Percentiles rank a stretch among this genome's conserved stretches.
phyloP scores from a whole-genome alignment of 2,113 vertebrate species.

The Pica pica region DNA sequence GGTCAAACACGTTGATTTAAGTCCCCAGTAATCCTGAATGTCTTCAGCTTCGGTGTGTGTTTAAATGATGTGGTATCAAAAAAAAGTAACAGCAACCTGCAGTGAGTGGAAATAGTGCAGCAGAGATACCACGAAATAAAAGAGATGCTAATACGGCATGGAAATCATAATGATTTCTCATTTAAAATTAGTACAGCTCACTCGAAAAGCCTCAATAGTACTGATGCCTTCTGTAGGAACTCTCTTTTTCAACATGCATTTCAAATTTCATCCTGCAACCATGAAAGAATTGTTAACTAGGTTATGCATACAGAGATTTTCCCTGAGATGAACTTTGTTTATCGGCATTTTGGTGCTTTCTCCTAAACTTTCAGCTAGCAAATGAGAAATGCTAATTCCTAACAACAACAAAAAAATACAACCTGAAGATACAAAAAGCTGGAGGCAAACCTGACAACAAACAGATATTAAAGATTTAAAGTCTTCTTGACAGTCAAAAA shows the following conservation, averaged over 20 bases:
- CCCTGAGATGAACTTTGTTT: conserved; percentile 46
- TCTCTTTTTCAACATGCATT: conserved; percentile 7
- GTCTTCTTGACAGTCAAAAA: conserved; percentile 27
- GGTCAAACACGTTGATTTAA: conserved; percentile 8
- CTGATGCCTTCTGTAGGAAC: conserved; percentile 3
- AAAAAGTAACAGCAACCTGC: background rate
- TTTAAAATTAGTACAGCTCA: conserved; percentile 36
- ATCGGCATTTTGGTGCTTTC: conserved; percentile 3
- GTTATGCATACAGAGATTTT: conserved; percentile 23
- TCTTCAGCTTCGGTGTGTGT: background rate
- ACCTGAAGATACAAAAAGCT: conserved; percentile 9
- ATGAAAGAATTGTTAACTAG: conserved; percentile 31
- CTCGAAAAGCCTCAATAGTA: background rate
- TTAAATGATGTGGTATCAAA: background rate
- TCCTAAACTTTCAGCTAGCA: conserved; percentile 24
- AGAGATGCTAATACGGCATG: background rate
- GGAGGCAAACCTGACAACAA: conserved; percentile 42
- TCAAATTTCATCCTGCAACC: conserved; percentile 1
- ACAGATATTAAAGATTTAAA: conserved; percentile 48
- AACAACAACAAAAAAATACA: background rate
- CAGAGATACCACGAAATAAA: background rate
- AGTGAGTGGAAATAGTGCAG: background rate
- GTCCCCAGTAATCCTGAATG: background rate
- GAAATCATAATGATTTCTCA: conserved; percentile 27
- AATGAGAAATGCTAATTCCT: conserved; percentile 44